Conservation (phyloP, 2,113 vertebrate species). For the Pampusana beccarii region DNA sequence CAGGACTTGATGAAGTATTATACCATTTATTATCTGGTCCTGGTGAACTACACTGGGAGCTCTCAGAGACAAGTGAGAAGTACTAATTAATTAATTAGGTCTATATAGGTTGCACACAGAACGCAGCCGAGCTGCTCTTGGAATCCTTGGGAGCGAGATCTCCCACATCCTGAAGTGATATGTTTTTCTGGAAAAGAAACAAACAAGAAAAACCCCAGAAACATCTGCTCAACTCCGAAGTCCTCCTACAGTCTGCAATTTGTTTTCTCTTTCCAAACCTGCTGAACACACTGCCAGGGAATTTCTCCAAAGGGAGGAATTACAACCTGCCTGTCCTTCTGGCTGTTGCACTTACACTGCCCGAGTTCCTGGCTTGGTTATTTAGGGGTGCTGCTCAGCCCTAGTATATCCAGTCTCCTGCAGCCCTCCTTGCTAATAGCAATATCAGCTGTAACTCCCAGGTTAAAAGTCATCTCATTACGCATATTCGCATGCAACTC, state of each 20-base stretch:
- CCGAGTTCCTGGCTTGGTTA: not conserved
- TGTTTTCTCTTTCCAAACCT: conserved; percentile 39
- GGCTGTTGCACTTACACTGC: not conserved
- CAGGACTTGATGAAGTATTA: not conserved
- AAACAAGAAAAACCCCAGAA: not conserved
- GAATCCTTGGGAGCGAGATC: not conserved
- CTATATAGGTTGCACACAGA: not conserved
- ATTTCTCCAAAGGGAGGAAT: not conserved
- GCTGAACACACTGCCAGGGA: not conserved
- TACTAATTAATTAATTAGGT: not conserved
- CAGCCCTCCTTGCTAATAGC: not conserved
- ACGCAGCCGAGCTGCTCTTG: not conserved
- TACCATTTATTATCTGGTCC: not conserved
- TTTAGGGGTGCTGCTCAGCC: not conserved
- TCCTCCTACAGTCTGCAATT: conserved; percentile 43
- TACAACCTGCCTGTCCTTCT: conserved; percentile 1
- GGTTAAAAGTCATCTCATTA: not conserved
- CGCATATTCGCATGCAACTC: not conserved
- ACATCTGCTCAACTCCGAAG: conserved; percentile 36
- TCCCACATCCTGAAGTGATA: not conserved
- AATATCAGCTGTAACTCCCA: not conserved
- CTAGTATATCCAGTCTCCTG: not conserved
- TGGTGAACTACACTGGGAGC: not conserved
- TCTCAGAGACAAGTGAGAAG: not conserved
- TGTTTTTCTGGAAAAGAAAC: conserved; percentile 2